Evolutionary conservation across 2,797 vertebrate genomes (phyloP).

Genomic region (Paguma larvata): DNA sequence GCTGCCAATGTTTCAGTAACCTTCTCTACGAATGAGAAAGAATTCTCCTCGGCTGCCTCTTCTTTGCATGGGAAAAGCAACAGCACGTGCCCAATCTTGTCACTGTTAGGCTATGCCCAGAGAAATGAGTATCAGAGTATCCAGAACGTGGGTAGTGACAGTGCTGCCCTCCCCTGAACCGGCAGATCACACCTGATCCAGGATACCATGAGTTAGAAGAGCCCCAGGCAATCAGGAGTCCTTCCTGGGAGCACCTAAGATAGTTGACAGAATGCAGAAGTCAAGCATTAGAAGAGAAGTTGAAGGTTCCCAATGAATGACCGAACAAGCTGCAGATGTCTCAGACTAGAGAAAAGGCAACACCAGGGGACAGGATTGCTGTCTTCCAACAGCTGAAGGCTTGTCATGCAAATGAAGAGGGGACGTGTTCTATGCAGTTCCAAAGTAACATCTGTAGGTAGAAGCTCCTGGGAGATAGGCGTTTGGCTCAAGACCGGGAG

Average conservation of each 20-base stretch:
- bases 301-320: neutral
- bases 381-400: neutral
- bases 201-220: neutral
- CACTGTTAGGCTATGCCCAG: neutral
- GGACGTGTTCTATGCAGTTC: neutral
- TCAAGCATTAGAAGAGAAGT: neutral
- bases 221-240: neutral
- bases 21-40: neutral
- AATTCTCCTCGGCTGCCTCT: neutral
- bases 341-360: neutral
- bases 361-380: neutral
- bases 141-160: neutral
- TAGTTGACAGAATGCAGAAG: neutral
- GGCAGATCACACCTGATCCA: neutral
- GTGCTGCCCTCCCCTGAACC: neutral
- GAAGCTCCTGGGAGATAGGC: neutral
- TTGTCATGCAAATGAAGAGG: neutral
- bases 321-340: neutral
- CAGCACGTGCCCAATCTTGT: neutral
- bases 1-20: neutral
- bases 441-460: neutral
- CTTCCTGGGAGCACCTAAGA: neutral
- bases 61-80: neutral
- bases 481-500: neutral
- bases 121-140: neutral